A percentile compares a stretch with the other conserved stretches of the same genome.
Conservation (phyloP, 1,140 invertebrate genomes). For the Drosophila setifemur region DNA sequence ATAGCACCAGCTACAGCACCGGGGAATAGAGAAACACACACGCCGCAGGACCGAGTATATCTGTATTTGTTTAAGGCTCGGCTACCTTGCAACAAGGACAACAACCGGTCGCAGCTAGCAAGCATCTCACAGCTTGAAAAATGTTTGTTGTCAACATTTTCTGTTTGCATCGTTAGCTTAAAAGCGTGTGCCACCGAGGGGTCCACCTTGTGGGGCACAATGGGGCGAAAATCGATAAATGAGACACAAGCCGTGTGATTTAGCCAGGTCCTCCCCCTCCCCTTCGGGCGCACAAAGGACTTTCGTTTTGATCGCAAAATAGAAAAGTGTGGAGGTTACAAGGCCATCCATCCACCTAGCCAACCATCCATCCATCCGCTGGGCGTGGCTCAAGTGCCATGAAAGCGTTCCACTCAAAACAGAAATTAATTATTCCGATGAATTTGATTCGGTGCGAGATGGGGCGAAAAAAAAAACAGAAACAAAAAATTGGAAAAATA, state of each 20-base stretch:
- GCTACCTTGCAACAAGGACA: constrained; percentile 58
- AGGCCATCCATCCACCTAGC: constrained; percentile 15
- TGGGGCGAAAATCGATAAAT: constrained; percentile 74
- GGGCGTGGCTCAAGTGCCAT: constrained; percentile 32
- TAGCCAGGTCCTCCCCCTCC: constrained; percentile 31
- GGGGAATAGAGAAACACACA: constrained; percentile 16
- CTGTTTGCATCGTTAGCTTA: constrained; percentile 81
- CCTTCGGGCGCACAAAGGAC: constrained; percentile 46
- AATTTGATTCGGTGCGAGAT: constrained; percentile 22
- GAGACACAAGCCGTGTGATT: constrained; percentile 74
- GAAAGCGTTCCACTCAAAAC: constrained; percentile 29
- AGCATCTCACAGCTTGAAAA: constrained; percentile 74
- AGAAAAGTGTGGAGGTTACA: constrained; percentile 34
- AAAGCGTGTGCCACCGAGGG: constrained; percentile 55
- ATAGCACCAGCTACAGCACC: too few relatives aligned
- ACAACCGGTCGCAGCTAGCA: constrained; percentile 24
- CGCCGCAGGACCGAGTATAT: constrained; percentile 4
- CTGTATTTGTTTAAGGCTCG: constrained; percentile 70
- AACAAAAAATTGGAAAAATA: not conserved
- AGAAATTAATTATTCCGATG: constrained; percentile 46
- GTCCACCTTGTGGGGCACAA: too few relatives aligned
- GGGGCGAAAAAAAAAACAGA: not conserved
- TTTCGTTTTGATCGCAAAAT: constrained; percentile 59
- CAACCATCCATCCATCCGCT: not conserved
- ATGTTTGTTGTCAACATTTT: constrained; percentile 81